Percentiles rank a stretch among this genome's conserved stretches.
These are phyloP conservation scores for Acanthococcus lagerstroemiae DNA, from an alignment of 2,888 invertebrate genomes.

Conservation along the genomic window DNA sequence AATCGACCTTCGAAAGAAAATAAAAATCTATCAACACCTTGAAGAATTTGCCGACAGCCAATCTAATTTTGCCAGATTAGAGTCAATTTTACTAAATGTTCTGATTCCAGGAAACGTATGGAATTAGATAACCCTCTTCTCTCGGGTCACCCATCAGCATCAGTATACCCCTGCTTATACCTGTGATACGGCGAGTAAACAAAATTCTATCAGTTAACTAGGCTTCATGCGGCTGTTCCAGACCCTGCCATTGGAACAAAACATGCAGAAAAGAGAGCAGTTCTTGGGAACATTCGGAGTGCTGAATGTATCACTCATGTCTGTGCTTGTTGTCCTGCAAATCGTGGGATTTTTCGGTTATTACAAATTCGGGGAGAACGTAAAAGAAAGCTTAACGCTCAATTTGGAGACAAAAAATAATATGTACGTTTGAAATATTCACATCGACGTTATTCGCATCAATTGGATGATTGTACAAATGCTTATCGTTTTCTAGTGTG, in stretches of 20 bases:
- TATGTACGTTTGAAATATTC: slow-evolving; percentile 25
- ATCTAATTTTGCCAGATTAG: no score
- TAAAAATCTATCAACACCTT: no score
- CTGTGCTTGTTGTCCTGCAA: slow-evolving; percentile 67
- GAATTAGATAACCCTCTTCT: no score
- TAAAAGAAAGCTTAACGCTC: slow-evolving; percentile 76
- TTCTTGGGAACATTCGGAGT: slow-evolving; percentile 76
- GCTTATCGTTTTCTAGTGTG: slow-evolving; percentile 49
- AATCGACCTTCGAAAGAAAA: no score
- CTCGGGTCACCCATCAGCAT: no score
- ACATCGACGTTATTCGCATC: no score
- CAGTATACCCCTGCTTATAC: no score
- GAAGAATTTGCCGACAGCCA: no score
- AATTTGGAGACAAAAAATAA: slow-evolving; percentile 49
- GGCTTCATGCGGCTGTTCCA: no score
- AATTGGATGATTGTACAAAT: background rate
- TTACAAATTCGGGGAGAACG: slow-evolving; percentile 71
- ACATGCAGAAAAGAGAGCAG: slow-evolving; percentile 68
- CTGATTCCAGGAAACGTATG: no score
- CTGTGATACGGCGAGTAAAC: background rate
- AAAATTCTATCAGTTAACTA: background rate
- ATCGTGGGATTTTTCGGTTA: slow-evolving; percentile 79
- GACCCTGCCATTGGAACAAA: slow-evolving; percentile 88
- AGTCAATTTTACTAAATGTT: no score
- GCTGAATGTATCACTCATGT: slow-evolving; percentile 76